These are phyloP conservation scores for Megaleporinus macrocephalus DNA, from an alignment of 2,113 vertebrate genomes.

Conservation along the genomic window DNA sequence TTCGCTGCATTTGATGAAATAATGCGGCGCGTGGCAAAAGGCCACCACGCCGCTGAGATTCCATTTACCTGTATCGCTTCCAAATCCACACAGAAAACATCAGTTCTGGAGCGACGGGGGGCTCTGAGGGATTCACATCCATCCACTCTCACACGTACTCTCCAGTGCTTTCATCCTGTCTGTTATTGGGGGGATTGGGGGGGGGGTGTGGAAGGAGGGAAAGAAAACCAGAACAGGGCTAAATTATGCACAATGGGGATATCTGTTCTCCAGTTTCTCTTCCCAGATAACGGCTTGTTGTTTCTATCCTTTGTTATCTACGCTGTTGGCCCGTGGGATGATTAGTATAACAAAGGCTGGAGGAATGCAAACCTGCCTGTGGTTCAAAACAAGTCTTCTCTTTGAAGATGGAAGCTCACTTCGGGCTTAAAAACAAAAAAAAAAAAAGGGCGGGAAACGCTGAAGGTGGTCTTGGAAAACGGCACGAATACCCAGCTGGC, in stretches of 20 bases:
- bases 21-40: slow-evolving; percentile 30
- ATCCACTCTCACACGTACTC: slow-evolving; percentile 38
- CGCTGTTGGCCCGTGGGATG: slow-evolving; percentile 73
- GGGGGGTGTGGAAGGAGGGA: background rate
- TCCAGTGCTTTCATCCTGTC: slow-evolving; percentile 52
- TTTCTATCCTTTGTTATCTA: slow-evolving; percentile 77
- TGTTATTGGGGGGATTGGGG: slow-evolving; percentile 25
- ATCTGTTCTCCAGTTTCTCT: slow-evolving; percentile 78
- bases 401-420: slow-evolving; percentile 74
- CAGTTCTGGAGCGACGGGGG: slow-evolving; percentile 4
- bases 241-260: slow-evolving; percentile 79
- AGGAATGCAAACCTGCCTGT: slow-evolving; percentile 72
- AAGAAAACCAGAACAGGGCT: slow-evolving; percentile 66
- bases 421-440: slow-evolving; percentile 55
- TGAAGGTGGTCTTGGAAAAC: slow-evolving; percentile 57
- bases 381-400: slow-evolving; percentile 75
- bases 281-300: slow-evolving; percentile 71
- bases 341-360: slow-evolving; percentile 78
- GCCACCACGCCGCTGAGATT: slow-evolving; percentile 32
- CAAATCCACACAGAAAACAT: slow-evolving; percentile 24
- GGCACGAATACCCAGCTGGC: slow-evolving; percentile 37
- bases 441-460: background rate
- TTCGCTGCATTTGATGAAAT: slow-evolving; percentile 34
- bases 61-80: slow-evolving; percentile 32
- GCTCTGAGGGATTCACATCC: slow-evolving; percentile 24